phyloP scores from a whole-genome alignment of 1,140 invertebrate species.

The Temnothorax curvispinosus region DNA sequence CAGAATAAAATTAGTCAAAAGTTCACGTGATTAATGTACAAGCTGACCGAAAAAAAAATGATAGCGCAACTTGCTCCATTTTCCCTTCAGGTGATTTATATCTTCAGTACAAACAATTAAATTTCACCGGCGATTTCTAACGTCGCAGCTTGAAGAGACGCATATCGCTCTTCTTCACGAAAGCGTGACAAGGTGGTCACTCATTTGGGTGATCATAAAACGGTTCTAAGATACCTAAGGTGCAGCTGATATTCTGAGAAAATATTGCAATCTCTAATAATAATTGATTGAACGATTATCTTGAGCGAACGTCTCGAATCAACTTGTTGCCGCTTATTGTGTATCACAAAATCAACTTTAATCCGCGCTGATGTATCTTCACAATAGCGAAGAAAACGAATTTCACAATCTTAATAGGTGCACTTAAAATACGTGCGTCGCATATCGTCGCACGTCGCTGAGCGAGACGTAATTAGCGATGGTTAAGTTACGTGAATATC shows the following conservation, averaged over 20 bases:
- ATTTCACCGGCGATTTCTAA: conserved; percentile 56
- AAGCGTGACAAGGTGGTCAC: conserved; percentile 55
- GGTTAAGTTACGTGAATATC: conserved; percentile 42
- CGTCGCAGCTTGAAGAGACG: conserved; percentile 2
- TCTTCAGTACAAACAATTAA: conserved; percentile 48
- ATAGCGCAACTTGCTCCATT: not conserved
- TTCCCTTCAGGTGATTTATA: conserved; percentile 23
- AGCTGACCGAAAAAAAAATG: not conserved
- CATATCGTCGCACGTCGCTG: not conserved
- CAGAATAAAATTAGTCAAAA: not conserved
- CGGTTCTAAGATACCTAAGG: not conserved
- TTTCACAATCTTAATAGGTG: not conserved
- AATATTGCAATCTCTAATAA: conserved; percentile 6
- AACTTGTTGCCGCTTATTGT: not conserved
- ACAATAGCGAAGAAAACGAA: not conserved
- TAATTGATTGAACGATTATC: conserved; percentile 5
- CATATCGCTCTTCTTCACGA: conserved; percentile 41
- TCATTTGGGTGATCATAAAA: conserved; percentile 10
- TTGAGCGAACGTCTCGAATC: not conserved
- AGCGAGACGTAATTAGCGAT: conserved; percentile 28
- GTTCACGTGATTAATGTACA: not conserved
- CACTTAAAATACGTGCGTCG: not conserved
- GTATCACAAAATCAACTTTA: not conserved
- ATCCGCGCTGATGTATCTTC: not conserved
- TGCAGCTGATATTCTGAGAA: not conserved